Percentiles rank a stretch among this genome's conserved stretches.
These are phyloP conservation scores for Acanthococcus lagerstroemiae DNA, from an alignment of 2,888 invertebrate genomes.

Conservation along the genomic window DNA sequence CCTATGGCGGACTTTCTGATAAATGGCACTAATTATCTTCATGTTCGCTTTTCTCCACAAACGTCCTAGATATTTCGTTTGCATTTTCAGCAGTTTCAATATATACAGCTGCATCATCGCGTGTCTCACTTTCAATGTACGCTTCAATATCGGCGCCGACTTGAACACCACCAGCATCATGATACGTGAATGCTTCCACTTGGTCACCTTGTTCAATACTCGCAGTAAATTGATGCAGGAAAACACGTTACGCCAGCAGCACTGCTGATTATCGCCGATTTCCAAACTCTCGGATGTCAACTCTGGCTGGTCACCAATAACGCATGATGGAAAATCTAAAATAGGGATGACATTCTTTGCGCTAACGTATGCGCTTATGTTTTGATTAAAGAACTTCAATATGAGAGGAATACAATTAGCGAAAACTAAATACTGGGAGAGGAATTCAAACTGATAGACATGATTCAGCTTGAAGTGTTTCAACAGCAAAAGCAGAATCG, in stretches of 20 bases:
- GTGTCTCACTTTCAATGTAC: slow-evolving; percentile 88
- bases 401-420: slow-evolving; percentile 98
- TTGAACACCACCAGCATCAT: slow-evolving; percentile 99
- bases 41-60: slow-evolving; percentile 99
- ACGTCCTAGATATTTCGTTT: slow-evolving; percentile 95
- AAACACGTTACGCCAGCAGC: slow-evolving; percentile 95
- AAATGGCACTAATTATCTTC: slow-evolving; percentile 99
- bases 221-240: slow-evolving; percentile 93
- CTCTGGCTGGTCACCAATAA: slow-evolving; percentile 90
- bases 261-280: slow-evolving; percentile 63
- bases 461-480: slow-evolving; percentile 98
- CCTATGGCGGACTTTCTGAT: slow-evolving; percentile 89
- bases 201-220: slow-evolving; percentile 94
- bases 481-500: slow-evolving; percentile 75
- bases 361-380: slow-evolving; percentile 86
- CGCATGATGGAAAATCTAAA: slow-evolving; percentile 90
- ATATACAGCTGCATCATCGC: slow-evolving; percentile 97
- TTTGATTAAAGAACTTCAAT: slow-evolving; percentile 97
- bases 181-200: slow-evolving; percentile 99
- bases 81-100: slow-evolving; percentile 95
- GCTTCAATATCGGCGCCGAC: slow-evolving; percentile 94
- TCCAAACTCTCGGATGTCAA: slow-evolving; percentile 82
- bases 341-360: slow-evolving; percentile 88
- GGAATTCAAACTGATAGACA: slow-evolving; percentile 97
- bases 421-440: slow-evolving; percentile 97